Evolutionary conservation across 2,888 invertebrate genomes (phyloP).

Genomic region (Chaetogeoica ovagalla): DNA sequence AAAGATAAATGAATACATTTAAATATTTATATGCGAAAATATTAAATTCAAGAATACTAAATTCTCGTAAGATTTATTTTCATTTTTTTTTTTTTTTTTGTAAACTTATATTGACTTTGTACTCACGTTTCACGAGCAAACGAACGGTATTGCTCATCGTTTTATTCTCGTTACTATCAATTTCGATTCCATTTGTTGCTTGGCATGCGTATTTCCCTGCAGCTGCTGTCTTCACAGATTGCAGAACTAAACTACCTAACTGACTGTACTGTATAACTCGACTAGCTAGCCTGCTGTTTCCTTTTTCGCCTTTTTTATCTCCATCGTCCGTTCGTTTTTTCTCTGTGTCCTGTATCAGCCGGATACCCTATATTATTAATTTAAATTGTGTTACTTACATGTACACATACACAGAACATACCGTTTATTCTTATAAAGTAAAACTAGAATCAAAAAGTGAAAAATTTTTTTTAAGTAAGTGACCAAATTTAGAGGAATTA

Average conservation of each 20-base stretch:
- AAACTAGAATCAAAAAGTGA: too few relatives aligned
- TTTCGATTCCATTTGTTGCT: slow-evolving; percentile 32
- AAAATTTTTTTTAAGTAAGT: too few relatives aligned
- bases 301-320: slow-evolving; percentile 6
- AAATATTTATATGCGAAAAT: too few relatives aligned
- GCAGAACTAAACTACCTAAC: slow-evolving; percentile 29
- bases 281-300: slow-evolving; percentile 19
- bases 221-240: slow-evolving; percentile 24
- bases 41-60: too few relatives aligned
- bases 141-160: slow-evolving; percentile 26
- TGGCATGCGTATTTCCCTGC: slow-evolving; percentile 36
- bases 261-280: slow-evolving; percentile 39
- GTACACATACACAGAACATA: too few relatives aligned
- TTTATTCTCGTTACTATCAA: neutral
- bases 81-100: too few relatives aligned
- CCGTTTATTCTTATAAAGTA: too few relatives aligned
- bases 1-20: too few relatives aligned
- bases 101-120: neutral
- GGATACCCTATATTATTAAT: neutral
- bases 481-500: too few relatives aligned
- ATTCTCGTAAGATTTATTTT: too few relatives aligned
- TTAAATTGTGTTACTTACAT: too few relatives aligned
- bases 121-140: slow-evolving; percentile 34
- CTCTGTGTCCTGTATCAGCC: slow-evolving; percentile 24
- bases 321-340: slow-evolving; percentile 27